phyloP scores from a whole-genome alignment of 2,797 vertebrate species.

The Paedocypris micromegethes region DNA sequence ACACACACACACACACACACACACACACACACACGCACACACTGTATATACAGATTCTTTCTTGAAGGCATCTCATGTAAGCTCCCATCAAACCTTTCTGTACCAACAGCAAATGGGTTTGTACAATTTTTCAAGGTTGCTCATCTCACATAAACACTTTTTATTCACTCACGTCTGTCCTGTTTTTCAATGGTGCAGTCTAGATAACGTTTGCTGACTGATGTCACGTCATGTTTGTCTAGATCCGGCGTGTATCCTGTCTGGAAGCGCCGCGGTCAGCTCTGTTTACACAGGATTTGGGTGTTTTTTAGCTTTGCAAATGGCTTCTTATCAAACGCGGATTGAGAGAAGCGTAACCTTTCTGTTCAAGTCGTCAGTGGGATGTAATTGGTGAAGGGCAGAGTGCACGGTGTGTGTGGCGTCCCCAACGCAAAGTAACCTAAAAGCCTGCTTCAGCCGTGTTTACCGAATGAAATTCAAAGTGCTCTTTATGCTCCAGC shows the following conservation, averaged over 20 bases:
- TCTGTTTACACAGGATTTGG: conserved; percentile 21
- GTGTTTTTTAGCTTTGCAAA: conserved; percentile 3
- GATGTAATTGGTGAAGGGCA: conserved; percentile 2
- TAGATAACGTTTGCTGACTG: conserved; percentile 19
- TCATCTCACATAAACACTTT: conserved; percentile 14
- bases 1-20: too few relatives aligned
- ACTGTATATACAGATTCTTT: too few relatives aligned
- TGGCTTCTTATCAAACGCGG: conserved; percentile 25
- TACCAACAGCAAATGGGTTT: not conserved
- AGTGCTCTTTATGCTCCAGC: conserved; percentile 41
- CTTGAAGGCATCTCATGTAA: too few relatives aligned
- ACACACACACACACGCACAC: too few relatives aligned
- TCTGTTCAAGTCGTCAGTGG: conserved; percentile 3
- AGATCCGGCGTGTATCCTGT: conserved; percentile 2
- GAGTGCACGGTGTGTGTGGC: conserved; percentile 6
- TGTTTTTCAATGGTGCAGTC: conserved; percentile 31
- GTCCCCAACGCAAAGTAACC: conserved; percentile 30
- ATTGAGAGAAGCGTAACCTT: not conserved
- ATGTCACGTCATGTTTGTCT: conserved; percentile 9
- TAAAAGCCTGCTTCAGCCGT: conserved; percentile 37
- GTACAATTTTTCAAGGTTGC: conserved; percentile 7
- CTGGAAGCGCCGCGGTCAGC: conserved; percentile 1
- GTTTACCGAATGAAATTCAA: conserved; percentile 38
- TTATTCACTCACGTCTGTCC: conserved; percentile 19
- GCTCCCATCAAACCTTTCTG: too few relatives aligned